A percentile compares a stretch with the other conserved stretches of the same genome.
Evolutionary conservation across 2,888 invertebrate genomes (phyloP).

Genomic region (Cephus pulcher): DNA sequence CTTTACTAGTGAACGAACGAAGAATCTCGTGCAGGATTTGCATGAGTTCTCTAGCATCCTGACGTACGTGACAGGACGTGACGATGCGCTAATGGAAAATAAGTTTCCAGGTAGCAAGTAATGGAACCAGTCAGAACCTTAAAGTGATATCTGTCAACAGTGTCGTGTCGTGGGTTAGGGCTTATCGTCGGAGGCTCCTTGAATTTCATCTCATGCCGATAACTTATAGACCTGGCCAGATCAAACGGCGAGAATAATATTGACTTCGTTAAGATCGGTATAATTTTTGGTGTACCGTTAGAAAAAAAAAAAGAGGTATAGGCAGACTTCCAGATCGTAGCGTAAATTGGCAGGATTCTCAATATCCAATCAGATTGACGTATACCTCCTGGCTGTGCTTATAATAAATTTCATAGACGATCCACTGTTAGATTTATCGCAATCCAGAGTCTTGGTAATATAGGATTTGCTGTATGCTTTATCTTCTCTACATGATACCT

Average conservation of each 20-base stretch:
- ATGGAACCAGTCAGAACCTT: background rate
- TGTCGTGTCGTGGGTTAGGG: background rate
- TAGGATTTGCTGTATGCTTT: background rate
- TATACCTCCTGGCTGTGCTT: background rate
- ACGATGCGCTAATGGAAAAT: constrained; percentile 2
- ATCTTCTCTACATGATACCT: background rate
- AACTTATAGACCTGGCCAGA: background rate
- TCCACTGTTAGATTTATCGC: background rate
- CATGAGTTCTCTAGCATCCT: background rate
- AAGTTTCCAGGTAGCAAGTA: background rate
- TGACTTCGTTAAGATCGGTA: background rate
- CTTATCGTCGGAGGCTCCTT: background rate
- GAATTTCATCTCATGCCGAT: background rate
- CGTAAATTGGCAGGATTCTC: background rate
- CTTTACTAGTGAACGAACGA: background rate
- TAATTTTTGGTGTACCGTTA: background rate
- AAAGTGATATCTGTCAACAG: background rate
- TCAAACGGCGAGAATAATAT: background rate
- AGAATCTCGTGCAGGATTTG: background rate
- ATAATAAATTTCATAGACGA: background rate
- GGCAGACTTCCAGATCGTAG: background rate
- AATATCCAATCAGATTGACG: background rate
- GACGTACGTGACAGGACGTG: background rate
- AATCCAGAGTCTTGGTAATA: background rate
- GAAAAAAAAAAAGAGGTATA: background rate